Evolutionary conservation across 2,113 vertebrate species (phyloP).

Genomic region (Tamias sibiricus): DNA sequence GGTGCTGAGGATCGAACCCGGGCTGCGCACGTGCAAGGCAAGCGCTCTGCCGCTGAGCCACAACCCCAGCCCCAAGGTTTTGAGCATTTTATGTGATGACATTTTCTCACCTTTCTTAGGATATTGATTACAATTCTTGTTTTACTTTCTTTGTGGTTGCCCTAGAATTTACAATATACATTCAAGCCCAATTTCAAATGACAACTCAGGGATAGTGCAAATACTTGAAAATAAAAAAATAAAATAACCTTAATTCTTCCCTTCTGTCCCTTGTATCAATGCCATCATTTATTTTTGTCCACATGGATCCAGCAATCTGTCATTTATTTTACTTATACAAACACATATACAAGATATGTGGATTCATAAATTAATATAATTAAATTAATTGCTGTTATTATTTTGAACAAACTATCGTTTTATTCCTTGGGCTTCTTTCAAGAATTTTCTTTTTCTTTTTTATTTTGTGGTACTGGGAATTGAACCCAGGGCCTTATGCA

Average conservation of each 20-base stretch:
- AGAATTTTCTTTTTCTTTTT: too few relatives aligned
- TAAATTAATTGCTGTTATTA: neutral
- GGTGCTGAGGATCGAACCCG: too few relatives aligned
- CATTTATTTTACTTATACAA: neutral
- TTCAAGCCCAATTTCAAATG: neutral
- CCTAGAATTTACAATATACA: neutral
- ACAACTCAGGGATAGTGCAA: neutral
- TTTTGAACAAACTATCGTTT: too few relatives aligned
- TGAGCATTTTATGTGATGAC: neutral
- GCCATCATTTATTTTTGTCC: neutral
- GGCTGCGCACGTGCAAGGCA: too few relatives aligned
- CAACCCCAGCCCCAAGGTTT: too few relatives aligned
- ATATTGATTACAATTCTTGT: neutral
- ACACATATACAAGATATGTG: too few relatives aligned
- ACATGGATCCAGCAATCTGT: neutral
- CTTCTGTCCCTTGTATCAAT: neutral
- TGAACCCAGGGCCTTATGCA: too few relatives aligned
- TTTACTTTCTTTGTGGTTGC: neutral
- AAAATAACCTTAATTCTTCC: too few relatives aligned
- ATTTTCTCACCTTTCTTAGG: neutral
- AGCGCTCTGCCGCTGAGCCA: too few relatives aligned
- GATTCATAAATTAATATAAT: neutral
- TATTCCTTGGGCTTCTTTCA: neutral
- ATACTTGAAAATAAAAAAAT: too few relatives aligned
- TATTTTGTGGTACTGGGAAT: too few relatives aligned